Percentiles rank a stretch among this genome's conserved stretches.
phyloP scores from a whole-genome alignment of 1,140 invertebrate species.

The Onthophagus taurus region DNA sequence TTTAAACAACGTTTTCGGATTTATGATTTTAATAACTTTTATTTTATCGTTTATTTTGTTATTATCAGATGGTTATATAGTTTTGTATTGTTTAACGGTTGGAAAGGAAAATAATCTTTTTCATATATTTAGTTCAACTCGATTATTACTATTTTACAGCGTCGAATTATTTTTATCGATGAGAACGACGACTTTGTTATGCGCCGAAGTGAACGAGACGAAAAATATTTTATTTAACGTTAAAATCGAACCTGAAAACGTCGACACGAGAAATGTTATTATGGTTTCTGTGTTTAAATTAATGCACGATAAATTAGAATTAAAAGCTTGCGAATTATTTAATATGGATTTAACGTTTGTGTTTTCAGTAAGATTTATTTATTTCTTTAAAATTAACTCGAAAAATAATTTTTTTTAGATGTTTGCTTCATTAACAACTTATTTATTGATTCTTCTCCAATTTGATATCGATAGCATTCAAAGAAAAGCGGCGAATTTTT shows the following conservation, averaged over 20 bases:
- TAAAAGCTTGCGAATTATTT: slow-evolving; percentile 18
- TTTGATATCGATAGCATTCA: slow-evolving; percentile 12
- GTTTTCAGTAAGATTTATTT: slow-evolving; percentile 12
- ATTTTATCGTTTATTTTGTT: slow-evolving; percentile 1
- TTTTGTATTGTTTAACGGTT: slow-evolving; percentile 1
- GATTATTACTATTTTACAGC: neutral
- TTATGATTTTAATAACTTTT: neutral
- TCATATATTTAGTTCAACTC: neutral
- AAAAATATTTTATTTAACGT: slow-evolving; percentile 6
- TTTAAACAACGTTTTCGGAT: neutral
- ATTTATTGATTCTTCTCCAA: slow-evolving; percentile 18
- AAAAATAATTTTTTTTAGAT: slow-evolving; percentile 14
- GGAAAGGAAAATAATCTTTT: neutral
- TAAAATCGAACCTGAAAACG: slow-evolving; percentile 6
- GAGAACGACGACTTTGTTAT: slow-evolving; percentile 1
- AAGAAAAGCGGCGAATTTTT: neutral
- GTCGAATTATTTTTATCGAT: neutral
- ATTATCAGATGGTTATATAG: slow-evolving; percentile 6
- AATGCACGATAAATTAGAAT: slow-evolving; percentile 18
- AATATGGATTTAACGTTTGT: slow-evolving; percentile 17
- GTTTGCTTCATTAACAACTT: slow-evolving; percentile 13
- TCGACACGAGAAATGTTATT: slow-evolving; percentile 10
- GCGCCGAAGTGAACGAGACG: slow-evolving; percentile 5
- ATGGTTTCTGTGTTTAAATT: slow-evolving; percentile 13
- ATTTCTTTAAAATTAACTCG: neutral